These are phyloP conservation scores for Corvus hawaiiensis DNA, from an alignment of 2,113 vertebrate genomes.

Conservation along the genomic window DNA sequence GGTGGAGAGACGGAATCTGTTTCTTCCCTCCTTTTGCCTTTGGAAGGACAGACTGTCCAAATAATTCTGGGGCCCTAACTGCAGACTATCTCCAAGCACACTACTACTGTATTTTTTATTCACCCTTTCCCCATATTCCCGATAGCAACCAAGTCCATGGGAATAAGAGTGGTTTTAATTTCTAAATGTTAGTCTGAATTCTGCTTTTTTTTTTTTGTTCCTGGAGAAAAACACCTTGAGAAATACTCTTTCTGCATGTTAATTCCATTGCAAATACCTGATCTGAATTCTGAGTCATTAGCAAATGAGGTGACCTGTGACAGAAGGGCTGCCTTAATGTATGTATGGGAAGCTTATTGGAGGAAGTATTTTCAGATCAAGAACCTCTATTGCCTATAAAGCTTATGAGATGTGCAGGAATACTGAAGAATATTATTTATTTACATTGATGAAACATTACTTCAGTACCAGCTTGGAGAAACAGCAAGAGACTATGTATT, in stretches of 20 bases:
- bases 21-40: background rate
- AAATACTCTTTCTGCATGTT: constrained; percentile 29
- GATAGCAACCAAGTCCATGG: background rate
- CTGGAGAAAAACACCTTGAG: constrained; percentile 34
- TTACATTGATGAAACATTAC: background rate
- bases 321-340: constrained; percentile 50
- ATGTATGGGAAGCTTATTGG: constrained; percentile 25
- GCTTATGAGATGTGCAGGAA: constrained; percentile 32
- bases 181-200: background rate
- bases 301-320: constrained; percentile 48
- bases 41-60: background rate
- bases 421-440: background rate
- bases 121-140: background rate
- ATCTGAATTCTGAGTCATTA: constrained; percentile 63
- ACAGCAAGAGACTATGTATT: background rate
- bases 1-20: background rate
- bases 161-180: background rate
- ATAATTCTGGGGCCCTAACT: background rate
- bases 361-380: constrained; percentile 45
- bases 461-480: background rate
- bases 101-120: background rate
- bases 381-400: constrained; percentile 38
- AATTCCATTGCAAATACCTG: constrained; percentile 62
- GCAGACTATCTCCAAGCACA: background rate
- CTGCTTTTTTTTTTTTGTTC: background rate